These are phyloP conservation scores for Papilio gigon DNA, from an alignment of 2,888 invertebrate species.

Conservation along the genomic window DNA sequence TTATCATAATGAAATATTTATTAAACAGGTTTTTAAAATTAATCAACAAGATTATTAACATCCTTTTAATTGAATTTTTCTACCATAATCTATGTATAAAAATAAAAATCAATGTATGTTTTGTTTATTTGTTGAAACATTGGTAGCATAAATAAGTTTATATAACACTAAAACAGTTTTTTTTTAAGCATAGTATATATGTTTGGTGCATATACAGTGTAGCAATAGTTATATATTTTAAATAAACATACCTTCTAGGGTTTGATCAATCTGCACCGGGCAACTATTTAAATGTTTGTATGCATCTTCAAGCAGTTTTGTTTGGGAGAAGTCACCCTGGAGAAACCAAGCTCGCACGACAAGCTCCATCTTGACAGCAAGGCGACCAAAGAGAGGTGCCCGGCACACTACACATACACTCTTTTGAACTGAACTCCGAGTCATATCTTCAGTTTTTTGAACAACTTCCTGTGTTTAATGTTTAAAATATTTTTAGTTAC, in stretches of 20 bases:
- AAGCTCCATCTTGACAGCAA: conserved; percentile 96
- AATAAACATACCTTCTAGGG: conserved; percentile 69
- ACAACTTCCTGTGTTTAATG: conserved; percentile 88
- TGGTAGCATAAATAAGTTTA: too few relatives aligned
- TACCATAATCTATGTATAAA: conserved; percentile 60
- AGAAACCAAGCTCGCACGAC: conserved; percentile 99
- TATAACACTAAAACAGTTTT: too few relatives aligned
- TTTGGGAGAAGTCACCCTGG: conserved; percentile 95
- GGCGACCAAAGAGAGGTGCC: conserved; percentile 95
- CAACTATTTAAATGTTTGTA: conserved; percentile 95
- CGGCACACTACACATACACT: conserved; percentile 97
- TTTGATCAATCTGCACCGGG: conserved; percentile 81
- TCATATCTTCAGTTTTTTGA: conserved; percentile 96
- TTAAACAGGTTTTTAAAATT: background rate
- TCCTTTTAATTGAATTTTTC: background rate
- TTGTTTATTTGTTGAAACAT: too few relatives aligned
- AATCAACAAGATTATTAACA: background rate
- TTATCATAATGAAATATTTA: background rate
- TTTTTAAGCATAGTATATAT: too few relatives aligned
- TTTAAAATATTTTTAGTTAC: too few relatives aligned
- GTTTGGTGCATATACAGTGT: too few relatives aligned
- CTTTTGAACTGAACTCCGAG: conserved; percentile 98
- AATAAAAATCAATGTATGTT: background rate
- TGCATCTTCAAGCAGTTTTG: conserved; percentile 93
- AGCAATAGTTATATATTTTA: too few relatives aligned